Conservation (phyloP, 2,888 invertebrate species). For the Petrolisthes manimaculis region DNA sequence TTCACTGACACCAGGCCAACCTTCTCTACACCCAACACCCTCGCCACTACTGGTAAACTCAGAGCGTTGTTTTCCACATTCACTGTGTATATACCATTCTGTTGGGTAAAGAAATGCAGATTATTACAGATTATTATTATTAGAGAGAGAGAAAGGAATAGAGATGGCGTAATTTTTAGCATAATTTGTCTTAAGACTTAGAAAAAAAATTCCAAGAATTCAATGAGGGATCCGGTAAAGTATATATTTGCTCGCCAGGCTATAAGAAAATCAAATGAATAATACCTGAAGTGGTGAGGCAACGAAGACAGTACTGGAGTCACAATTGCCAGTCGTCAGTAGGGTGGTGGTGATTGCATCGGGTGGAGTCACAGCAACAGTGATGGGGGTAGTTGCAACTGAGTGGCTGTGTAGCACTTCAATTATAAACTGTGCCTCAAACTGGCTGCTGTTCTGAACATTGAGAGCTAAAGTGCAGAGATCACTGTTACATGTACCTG, state of each 20-base stretch:
- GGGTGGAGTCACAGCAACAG: not conserved
- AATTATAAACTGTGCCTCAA: not conserved
- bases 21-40: not conserved
- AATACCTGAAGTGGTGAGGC: no score
- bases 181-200: no score
- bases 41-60: not conserved
- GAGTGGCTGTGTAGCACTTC: not conserved
- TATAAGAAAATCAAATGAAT: no score
- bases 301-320: not conserved
- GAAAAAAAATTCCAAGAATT: no score
- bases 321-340: not conserved
- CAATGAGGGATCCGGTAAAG: no score
- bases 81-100: not conserved
- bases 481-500: not conserved
- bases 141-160: no score
- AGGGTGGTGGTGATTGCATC: not conserved
- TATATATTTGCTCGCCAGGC: no score
- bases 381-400: not conserved
- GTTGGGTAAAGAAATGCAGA: no score
- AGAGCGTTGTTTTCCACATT: not conserved
- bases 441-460: constrained; percentile 5
- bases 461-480: not conserved
- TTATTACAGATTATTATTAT: no score
- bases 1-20: not conserved
- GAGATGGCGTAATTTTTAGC: no score